Evolutionary conservation across 2,113 vertebrate genomes (phyloP).

Genomic region (Corapipo altera): DNA sequence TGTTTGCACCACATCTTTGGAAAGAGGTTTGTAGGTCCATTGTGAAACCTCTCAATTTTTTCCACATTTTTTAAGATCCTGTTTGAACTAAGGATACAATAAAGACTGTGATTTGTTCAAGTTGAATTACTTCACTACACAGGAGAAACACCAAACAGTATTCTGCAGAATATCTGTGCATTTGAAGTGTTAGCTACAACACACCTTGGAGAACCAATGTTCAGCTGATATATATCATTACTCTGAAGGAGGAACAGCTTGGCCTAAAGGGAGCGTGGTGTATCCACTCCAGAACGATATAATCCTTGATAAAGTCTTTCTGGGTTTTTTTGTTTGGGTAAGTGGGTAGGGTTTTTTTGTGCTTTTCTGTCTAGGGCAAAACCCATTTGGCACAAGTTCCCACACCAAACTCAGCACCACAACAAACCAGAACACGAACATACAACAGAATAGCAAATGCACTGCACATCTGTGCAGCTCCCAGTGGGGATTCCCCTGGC

Average conservation of each 20-base stretch:
- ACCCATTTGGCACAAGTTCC: not conserved
- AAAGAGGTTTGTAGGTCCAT: not conserved
- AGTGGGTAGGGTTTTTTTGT: not conserved
- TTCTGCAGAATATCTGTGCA: not conserved
- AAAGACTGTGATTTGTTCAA: not conserved
- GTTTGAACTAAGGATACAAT: not conserved
- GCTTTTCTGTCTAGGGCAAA: not conserved
- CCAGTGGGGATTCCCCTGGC: not conserved
- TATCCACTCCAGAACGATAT: not conserved
- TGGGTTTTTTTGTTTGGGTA: not conserved
- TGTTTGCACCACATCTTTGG: not conserved
- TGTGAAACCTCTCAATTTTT: not conserved
- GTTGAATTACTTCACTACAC: not conserved
- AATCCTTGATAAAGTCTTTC: not conserved
- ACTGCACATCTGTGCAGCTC: not conserved
- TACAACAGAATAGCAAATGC: not conserved
- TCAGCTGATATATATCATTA: not conserved
- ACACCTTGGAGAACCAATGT: not conserved
- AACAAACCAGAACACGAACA: not conserved
- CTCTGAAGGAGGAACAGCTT: not conserved
- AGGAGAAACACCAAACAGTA: not conserved
- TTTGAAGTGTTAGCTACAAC: not conserved
- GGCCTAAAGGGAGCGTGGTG: not conserved
- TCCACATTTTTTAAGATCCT: not conserved
- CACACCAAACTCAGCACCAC: not conserved